A percentile compares a stretch with the other conserved stretches of the same genome.
Conservation (phyloP, 2,797 vertebrate genomes). For the Ptychobarbus kaznakovi region DNA sequence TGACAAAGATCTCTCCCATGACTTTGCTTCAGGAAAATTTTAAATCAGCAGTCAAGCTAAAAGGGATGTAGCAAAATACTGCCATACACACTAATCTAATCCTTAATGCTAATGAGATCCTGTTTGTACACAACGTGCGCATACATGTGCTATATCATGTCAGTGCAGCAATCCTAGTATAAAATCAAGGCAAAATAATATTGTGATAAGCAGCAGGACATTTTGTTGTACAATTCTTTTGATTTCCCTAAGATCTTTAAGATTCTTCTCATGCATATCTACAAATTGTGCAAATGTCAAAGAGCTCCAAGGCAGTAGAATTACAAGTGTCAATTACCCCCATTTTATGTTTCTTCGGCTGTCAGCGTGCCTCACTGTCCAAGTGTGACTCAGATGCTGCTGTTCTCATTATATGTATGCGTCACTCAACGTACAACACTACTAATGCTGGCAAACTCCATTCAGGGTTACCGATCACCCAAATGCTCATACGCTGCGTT, state of each 20-base stretch:
- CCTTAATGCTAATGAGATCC: slow-evolving; percentile 18
- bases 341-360: slow-evolving; percentile 34
- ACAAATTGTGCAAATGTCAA: not conserved
- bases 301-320: slow-evolving; percentile 8
- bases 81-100: slow-evolving; percentile 39
- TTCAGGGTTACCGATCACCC: not conserved
- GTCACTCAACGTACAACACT: slow-evolving; percentile 26
- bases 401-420: slow-evolving; percentile 26
- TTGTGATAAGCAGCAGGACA: not conserved
- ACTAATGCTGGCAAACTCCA: slow-evolving; percentile 2
- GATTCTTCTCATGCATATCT: not conserved
- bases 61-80: slow-evolving; percentile 37
- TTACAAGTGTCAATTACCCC: slow-evolving; percentile 40
- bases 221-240: not conserved
- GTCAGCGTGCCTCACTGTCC: slow-evolving; percentile 40
- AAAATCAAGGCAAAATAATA: not conserved
- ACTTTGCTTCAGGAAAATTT: slow-evolving; percentile 57
- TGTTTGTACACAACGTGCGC: not conserved
- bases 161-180: not conserved
- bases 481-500: not conserved
- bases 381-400: slow-evolving; percentile 51
- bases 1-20: slow-evolving; percentile 43
- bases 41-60: slow-evolving; percentile 48
- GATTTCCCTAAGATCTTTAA: not conserved
- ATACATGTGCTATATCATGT: slow-evolving; percentile 1